Conservation (phyloP, 2,888 invertebrate genomes). For the Penaeus monodon region DNA sequence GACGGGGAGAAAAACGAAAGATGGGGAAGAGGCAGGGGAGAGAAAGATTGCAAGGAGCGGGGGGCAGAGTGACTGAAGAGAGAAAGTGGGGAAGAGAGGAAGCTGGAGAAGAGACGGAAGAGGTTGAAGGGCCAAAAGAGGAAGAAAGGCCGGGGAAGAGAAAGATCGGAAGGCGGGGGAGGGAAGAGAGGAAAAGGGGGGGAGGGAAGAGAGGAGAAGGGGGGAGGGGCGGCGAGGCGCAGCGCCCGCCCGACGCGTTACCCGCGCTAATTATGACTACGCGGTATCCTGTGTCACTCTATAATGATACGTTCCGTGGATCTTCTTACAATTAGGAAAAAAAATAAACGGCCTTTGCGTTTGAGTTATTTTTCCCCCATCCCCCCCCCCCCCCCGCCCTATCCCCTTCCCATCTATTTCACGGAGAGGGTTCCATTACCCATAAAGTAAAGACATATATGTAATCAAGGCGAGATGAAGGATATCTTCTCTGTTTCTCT, state of each 20-base stretch:
- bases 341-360: slow-evolving; percentile 15
- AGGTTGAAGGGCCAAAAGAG: neutral
- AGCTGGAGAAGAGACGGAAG: neutral
- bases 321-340: slow-evolving; percentile 50
- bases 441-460: no score
- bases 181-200: neutral
- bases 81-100: neutral
- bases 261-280: slow-evolving; percentile 50
- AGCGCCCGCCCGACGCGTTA: slow-evolving; percentile 4
- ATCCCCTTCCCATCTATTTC: no score
- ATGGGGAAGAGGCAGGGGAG: no score
- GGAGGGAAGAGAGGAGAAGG: no score
- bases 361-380: neutral
- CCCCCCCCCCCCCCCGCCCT: no score
- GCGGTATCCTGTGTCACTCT: slow-evolving; percentile 15
- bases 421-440: no score
- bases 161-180: neutral
- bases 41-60: neutral
- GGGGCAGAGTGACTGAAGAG: neutral
- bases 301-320: slow-evolving; percentile 41
- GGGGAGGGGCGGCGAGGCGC: slow-evolving; percentile 1
- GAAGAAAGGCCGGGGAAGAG: neutral
- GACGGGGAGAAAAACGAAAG: no score
- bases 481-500: no score
- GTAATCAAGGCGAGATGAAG: no score